Conservation (phyloP, 1,140 invertebrate species). For the Platyscapa corneri region DNA sequence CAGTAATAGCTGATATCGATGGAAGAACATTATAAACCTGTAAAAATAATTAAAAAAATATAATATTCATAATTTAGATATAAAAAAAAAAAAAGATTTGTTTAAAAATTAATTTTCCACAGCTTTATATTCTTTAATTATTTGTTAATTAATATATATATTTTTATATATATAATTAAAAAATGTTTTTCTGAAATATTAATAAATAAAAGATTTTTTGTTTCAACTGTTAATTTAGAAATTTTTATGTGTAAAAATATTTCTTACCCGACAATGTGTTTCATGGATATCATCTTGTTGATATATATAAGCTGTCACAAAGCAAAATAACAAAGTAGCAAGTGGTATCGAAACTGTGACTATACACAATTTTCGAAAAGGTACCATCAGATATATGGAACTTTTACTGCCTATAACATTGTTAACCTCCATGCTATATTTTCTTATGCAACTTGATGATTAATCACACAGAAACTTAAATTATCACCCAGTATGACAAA, state of each 20-base stretch:
- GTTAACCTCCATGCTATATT: constrained; percentile 68
- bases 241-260: background rate
- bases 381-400: constrained; percentile 74
- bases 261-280: constrained; percentile 90
- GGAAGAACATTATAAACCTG: constrained; percentile 94
- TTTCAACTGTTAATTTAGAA: background rate
- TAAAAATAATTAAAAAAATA: background rate
- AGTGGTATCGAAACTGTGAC: constrained; percentile 87
- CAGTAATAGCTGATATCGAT: constrained; percentile 93
- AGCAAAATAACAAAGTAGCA: constrained; percentile 87
- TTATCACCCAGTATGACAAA: constrained; percentile 37
- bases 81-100: background rate
- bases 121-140: too few species aligned
- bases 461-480: constrained; percentile 48
- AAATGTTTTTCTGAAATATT: too few species aligned
- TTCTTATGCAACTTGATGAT: constrained; percentile 18
- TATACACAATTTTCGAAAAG: constrained; percentile 83
- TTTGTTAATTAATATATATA: too few species aligned
- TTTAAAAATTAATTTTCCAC: too few species aligned
- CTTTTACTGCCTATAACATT: constrained; percentile 67
- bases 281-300: constrained; percentile 93
- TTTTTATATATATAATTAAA: too few species aligned
- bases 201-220: background rate
- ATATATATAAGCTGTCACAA: constrained; percentile 90
- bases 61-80: background rate